These are phyloP conservation scores for Margaritifera margaritifera DNA, from an alignment of 2,888 invertebrate genomes.

Conservation along the genomic window DNA sequence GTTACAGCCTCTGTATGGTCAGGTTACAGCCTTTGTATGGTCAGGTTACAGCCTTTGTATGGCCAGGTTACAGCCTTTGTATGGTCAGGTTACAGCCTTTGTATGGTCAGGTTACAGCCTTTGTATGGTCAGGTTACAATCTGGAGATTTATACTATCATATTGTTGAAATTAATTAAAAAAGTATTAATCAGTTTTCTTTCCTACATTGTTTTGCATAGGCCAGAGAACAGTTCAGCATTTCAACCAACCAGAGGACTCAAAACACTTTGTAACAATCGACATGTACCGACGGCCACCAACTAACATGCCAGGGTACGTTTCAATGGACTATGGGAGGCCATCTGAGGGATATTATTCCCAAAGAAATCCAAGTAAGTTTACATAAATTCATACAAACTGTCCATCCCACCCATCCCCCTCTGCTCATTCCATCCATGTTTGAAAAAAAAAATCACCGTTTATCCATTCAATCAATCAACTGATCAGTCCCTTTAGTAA, in stretches of 20 bases:
- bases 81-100: too few species aligned
- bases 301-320: constrained; percentile 67
- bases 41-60: too few species aligned
- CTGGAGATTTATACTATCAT: too few species aligned
- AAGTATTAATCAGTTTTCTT: too few species aligned
- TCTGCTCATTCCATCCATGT: background rate
- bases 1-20: too few species aligned
- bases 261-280: constrained; percentile 67
- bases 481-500: too few species aligned
- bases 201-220: constrained; percentile 26
- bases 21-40: too few species aligned
- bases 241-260: constrained; percentile 64
- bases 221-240: constrained; percentile 65
- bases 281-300: constrained; percentile 68
- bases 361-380: constrained; percentile 68
- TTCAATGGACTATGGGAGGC: constrained; percentile 68
- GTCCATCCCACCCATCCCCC: background rate
- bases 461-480: too few species aligned
- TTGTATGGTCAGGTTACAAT: too few species aligned
- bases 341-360: constrained; percentile 69
- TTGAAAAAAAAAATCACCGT: background rate
- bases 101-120: too few species aligned
- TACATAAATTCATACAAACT: background rate
- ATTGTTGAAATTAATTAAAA: background rate
- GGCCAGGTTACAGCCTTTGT: too few species aligned